phyloP scores from a whole-genome alignment of 2,113 vertebrate species.

The Lampris incognitus region DNA sequence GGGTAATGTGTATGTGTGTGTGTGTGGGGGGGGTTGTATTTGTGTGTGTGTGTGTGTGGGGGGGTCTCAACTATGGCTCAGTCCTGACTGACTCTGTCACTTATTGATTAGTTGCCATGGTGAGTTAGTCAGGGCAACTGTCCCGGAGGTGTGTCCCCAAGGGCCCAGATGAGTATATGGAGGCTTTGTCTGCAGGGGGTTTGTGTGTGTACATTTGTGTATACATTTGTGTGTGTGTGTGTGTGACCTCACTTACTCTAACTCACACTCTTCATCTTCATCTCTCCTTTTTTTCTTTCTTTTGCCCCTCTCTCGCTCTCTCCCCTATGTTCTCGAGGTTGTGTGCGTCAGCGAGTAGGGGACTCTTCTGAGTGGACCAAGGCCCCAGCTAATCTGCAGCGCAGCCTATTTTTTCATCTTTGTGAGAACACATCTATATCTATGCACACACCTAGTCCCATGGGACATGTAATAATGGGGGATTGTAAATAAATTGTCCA shows the following conservation, averaged over 20 bases:
- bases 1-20: slow-evolving; percentile 40
- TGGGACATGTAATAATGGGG: slow-evolving; percentile 59
- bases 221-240: slow-evolving; percentile 22
- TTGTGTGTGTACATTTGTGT: slow-evolving; percentile 31
- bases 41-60: slow-evolving; percentile 17
- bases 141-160: slow-evolving; percentile 90
- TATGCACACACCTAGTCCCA: slow-evolving; percentile 61
- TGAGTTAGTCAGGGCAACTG: slow-evolving; percentile 89
- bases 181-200: slow-evolving; percentile 75
- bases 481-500: slow-evolving; percentile 78
- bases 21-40: too few species aligned
- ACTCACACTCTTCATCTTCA: slow-evolving; percentile 51
- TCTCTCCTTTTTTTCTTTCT: slow-evolving; percentile 31
- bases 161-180: slow-evolving; percentile 84
- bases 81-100: slow-evolving; percentile 87
- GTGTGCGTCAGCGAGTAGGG: slow-evolving; percentile 11
- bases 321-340: slow-evolving; percentile 34
- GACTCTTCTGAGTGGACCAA: slow-evolving; percentile 1
- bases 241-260: slow-evolving; percentile 67
- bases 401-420: slow-evolving; percentile 11
- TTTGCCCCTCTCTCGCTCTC: slow-evolving; percentile 42
- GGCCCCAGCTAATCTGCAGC: slow-evolving; percentile 42
- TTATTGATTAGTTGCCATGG: slow-evolving; percentile 98
- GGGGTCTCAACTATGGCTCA: slow-evolving; percentile 67
- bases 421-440: slow-evolving; percentile 53